phyloP scores from a whole-genome alignment of 2,113 vertebrate genomes.

The Muntiacus reevesi region DNA sequence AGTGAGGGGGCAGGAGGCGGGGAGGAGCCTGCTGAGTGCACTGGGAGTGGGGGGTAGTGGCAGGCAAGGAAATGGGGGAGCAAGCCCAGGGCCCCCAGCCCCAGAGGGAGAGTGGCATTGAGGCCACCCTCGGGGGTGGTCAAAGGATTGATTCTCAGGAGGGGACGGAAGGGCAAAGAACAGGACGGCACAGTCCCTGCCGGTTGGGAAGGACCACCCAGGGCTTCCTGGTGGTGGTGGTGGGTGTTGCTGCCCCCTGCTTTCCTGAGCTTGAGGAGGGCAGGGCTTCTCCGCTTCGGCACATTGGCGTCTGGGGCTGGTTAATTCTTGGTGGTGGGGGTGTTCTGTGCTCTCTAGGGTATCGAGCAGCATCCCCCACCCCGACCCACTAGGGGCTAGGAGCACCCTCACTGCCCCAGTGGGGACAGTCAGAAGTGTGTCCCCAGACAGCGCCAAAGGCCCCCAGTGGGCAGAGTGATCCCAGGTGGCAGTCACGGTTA shows the following conservation, averaged over 20 bases:
- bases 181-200: not conserved
- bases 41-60: not conserved
- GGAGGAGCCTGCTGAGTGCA: not conserved
- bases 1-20: not conserved
- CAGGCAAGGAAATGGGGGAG: not conserved
- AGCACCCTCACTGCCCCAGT: not conserved
- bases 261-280: not conserved
- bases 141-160: not conserved
- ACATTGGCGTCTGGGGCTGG: fast-evolving
- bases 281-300: not conserved
- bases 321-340: not conserved
- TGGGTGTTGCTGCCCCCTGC: not conserved
- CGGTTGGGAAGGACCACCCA: fast-evolving
- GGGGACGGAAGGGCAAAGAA: not conserved
- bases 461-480: not conserved
- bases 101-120: not conserved
- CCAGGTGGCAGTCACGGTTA: not conserved
- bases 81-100: not conserved
- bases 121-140: not conserved
- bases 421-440: not conserved
- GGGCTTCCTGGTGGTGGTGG: not conserved
- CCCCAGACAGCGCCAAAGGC: not conserved
- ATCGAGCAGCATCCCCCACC: not conserved
- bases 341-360: not conserved
- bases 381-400: not conserved